Evolutionary conservation across 1,140 invertebrate species (phyloP).

Genomic region (Cephus cinctus): DNA sequence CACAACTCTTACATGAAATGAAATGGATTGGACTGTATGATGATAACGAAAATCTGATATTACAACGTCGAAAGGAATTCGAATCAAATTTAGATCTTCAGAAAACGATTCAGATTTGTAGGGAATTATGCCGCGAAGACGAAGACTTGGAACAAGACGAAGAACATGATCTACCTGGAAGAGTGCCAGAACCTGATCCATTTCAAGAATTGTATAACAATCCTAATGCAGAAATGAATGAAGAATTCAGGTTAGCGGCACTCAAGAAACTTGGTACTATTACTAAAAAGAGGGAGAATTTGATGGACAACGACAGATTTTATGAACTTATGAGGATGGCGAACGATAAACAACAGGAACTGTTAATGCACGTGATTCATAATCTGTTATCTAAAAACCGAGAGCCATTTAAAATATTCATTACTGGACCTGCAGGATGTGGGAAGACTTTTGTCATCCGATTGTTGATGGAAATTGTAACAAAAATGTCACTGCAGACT

Average conservation of each 20-base stretch:
- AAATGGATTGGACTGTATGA: no score
- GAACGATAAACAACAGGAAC: constrained; percentile 16
- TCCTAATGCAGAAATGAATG: neutral
- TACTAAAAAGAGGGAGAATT: neutral
- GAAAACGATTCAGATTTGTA: neutral
- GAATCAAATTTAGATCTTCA: neutral
- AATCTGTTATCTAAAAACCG: constrained; percentile 8
- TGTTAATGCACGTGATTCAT: constrained; percentile 19
- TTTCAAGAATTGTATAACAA: neutral
- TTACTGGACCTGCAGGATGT: constrained; percentile 23
- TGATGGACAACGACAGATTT: neutral
- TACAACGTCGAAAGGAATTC: neutral
- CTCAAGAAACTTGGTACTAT: neutral
- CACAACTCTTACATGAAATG: no score
- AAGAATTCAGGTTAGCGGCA: neutral
- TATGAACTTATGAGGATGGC: constrained; percentile 10
- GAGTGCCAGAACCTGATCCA: neutral
- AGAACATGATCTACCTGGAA: neutral
- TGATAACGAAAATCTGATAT: no score
- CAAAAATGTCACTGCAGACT: no score
- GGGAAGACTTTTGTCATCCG: no score
- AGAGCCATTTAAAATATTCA: constrained; percentile 18
- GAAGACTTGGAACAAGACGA: neutral
- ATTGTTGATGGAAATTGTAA: no score
- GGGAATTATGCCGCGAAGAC: neutral